Evolutionary conservation across 2,113 vertebrate genomes (phyloP), one percentile per base, ranked within the genome.

Genomic region (Cisticola juncidis): DNA sequence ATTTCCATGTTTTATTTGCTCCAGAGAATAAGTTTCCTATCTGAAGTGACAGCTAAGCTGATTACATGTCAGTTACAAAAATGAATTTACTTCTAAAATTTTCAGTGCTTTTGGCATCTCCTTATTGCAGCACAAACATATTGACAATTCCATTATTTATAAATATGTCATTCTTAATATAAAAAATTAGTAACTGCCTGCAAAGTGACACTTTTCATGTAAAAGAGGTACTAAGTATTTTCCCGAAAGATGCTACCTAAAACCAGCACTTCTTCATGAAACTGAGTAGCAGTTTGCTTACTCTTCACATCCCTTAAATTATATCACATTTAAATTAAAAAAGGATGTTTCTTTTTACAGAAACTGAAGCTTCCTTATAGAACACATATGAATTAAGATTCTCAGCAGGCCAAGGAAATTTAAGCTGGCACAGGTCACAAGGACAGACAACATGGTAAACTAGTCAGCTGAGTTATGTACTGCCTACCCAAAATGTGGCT

Each of bases 41-140:
- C 93, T 96, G 88, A 97, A 96, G 93, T 97, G 98, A 98, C 98
- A 98, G 97, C 94, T 86, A 95, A 97, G 96, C 92, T 98, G 98
- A 98, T 98, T 98, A 98, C 98, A 98, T 98, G 97, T 93, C 97
- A 97, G 96, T 97, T 98, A 96, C 94, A 98, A 97, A 98, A 98
- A 98, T 97, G 97, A 98, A 98, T 98, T 98, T 97, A 95, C 93
- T 96, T 97, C 91, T 92, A 93, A 70, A 97, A 96, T 90, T 96
- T 94, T 94, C 91, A 95, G 84, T 97, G 94, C 88, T 97, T 97
- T 94, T 95, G 95, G 97, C 97, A 97, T 96, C 86, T 97, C 78
- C 86, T 95, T 94, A 96, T 88, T 97, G 97, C 97, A 97, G 95
- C 95, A 95, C 45, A 97, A 95, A 94, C 50, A 96, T 97, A 97